A percentile compares a stretch with the other conserved stretches of the same genome.
These are phyloP conservation scores for Loxodonta africana DNA, from an alignment of 2,113 vertebrate species.

Conservation along the genomic window DNA sequence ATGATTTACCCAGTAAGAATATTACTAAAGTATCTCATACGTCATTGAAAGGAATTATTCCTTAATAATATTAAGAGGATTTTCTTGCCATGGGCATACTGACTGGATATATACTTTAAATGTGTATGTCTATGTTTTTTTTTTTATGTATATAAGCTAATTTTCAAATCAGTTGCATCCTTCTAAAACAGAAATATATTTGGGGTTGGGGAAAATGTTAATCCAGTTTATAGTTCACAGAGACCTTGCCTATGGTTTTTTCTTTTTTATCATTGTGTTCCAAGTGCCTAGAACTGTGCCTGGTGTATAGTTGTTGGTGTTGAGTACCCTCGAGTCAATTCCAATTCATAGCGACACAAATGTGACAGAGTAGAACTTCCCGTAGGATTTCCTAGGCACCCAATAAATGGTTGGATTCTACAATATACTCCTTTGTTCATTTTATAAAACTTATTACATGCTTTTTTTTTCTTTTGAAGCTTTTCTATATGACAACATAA, in stretches of 20 bases:
- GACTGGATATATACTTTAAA: neutral
- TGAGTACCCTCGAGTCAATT: neutral
- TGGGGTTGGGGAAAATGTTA: neutral
- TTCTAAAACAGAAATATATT: neutral
- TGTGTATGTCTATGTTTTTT: neutral
- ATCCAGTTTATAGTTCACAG: neutral
- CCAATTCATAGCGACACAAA: neutral
- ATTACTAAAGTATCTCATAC: neutral
- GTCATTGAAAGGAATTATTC: neutral
- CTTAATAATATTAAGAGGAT: neutral
- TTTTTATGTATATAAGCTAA: neutral
- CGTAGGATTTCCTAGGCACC: neutral
- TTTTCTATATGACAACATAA: neutral
- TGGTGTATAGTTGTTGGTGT: too few relatives aligned
- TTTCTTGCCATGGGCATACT: neutral
- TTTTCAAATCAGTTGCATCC: neutral
- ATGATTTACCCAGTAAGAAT: neutral
- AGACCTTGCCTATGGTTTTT: neutral
- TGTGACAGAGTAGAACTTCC: neutral
- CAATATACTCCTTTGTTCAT: neutral
- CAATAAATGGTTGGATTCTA: neutral
- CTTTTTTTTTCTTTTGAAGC: neutral
- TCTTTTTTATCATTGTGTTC: neutral
- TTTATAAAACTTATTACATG: slow-evolving; percentile 21
- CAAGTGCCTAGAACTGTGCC: neutral